Conservation (phyloP, 2,113 vertebrate species). For the Galbula dea region DNA sequence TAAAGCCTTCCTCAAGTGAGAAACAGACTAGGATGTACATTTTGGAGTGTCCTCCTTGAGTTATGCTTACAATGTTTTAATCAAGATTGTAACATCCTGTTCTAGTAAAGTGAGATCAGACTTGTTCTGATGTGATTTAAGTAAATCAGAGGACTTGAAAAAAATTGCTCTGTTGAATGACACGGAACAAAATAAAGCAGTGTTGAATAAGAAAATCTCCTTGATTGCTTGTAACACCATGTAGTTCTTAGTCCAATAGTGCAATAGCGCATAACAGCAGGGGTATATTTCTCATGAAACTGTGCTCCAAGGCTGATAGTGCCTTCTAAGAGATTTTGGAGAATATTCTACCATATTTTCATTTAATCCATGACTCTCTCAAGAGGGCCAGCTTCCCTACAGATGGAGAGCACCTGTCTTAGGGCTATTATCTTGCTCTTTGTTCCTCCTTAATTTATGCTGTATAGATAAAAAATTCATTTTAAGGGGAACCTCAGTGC, state of each 20-base stretch:
- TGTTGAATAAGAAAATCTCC: background rate
- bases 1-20: background rate
- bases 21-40: background rate
- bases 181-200: background rate
- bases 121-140: background rate
- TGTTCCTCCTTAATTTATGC: background rate
- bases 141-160: background rate
- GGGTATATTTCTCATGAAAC: background rate
- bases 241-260: background rate
- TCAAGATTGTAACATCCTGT: background rate
- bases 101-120: background rate
- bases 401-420: background rate
- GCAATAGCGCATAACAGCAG: background rate
- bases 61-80: background rate
- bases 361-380: background rate
- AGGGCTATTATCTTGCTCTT: background rate
- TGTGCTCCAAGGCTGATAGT: background rate
- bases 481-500: background rate
- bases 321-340: background rate
- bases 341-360: background rate
- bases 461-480: background rate
- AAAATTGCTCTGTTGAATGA: background rate
- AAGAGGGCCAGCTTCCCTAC: background rate
- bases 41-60: background rate
- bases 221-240: background rate